These are phyloP conservation scores for Caloenas nicobarica DNA, from an alignment of 2,113 vertebrate species.

Conservation along the genomic window DNA sequence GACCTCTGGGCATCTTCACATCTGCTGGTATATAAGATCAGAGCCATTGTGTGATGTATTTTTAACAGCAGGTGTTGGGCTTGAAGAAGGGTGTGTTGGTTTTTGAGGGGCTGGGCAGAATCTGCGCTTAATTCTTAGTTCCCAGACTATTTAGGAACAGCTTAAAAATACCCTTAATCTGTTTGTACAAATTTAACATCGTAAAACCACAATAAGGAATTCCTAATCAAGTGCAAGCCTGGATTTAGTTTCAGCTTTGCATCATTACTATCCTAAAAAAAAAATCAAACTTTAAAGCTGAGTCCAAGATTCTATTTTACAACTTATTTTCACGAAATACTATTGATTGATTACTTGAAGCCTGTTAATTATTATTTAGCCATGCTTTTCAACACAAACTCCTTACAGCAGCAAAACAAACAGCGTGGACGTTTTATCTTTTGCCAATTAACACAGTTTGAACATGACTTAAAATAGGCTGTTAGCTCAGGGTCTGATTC, in stretches of 20 bases:
- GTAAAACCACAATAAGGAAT: slow-evolving; percentile 71
- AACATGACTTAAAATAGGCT: slow-evolving; percentile 20
- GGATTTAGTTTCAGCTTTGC: slow-evolving; percentile 53
- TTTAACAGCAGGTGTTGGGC: slow-evolving; percentile 81
- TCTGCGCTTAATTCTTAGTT: slow-evolving; percentile 74
- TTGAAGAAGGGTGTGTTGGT: slow-evolving; percentile 65
- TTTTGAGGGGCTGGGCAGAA: slow-evolving; percentile 71
- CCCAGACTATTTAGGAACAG: slow-evolving; percentile 75
- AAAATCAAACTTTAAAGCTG: slow-evolving; percentile 1
- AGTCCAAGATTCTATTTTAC: slow-evolving; percentile 23
- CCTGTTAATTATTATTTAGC: slow-evolving; percentile 59
- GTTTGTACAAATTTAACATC: slow-evolving; percentile 72
- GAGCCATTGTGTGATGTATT: slow-evolving; percentile 76
- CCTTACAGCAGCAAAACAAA: slow-evolving; percentile 58
- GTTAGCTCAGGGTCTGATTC: slow-evolving; percentile 22
- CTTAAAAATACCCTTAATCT: slow-evolving; percentile 75
- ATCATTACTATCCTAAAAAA: slow-evolving; percentile 30
- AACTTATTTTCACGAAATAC: slow-evolving; percentile 36
- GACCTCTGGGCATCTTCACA: slow-evolving; percentile 83
- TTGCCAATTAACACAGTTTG: slow-evolving; percentile 56
- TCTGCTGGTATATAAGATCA: slow-evolving; percentile 80
- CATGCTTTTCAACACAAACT: slow-evolving; percentile 49
- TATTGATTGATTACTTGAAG: slow-evolving; percentile 54
- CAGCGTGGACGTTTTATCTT: slow-evolving; percentile 52
- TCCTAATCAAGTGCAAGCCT: slow-evolving; percentile 53